Base-by-base conservation (phyloP, 2,888 invertebrate species). In the Drosophila crucigera region DNA sequence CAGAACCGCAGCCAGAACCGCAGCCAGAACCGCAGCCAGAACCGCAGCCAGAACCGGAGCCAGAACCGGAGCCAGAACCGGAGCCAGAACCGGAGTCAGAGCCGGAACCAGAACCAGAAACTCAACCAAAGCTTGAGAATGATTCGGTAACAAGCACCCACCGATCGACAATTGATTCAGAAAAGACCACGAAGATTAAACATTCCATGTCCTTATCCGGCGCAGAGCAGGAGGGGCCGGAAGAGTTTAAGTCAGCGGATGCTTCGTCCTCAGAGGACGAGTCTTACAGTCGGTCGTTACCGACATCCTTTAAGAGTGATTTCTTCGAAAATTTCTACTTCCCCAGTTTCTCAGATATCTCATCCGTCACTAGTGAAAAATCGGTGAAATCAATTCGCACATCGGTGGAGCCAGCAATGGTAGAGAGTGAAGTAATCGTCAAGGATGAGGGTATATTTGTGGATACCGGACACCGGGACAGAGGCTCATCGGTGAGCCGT, bases 341-440 rank as follows among this genome's bases (percentile, higher is more conserved):
- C 2, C 83, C 83, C 41, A 80, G 64, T 11, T 3, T 80, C 0
- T 71, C 80, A 5, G 80, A 81, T 4, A 37, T 82, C 4, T 41
- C 62, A 7, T 50, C 52, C 11, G 67, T 66, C 0, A 64, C 62
- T 0, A 49, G 58, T 11, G 67, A 39, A 1, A 52, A 22, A 16
- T 3, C 3, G 14, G 5, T 11, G n/a, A 9, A 16, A 22, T 25
- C 37, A 0, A 1, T 4, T 14, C 52, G 11, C 2, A 4, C 7
- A 0, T 19, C n/a, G 5, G 0, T 11, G 1, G 3, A 19, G 7
- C 4, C 1, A 4, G 6, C 4, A 4, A 30, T 10, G 0, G 4
- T 14, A 0, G 47, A 47, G 16, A 16, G 0, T 25, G 16, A 47
- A 25, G 47, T 3, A 5, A 2, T 53, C 1, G 9, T 1, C 9